Evolutionary conservation across 2,113 vertebrate species (phyloP).

Genomic region (Neotoma lepida): DNA sequence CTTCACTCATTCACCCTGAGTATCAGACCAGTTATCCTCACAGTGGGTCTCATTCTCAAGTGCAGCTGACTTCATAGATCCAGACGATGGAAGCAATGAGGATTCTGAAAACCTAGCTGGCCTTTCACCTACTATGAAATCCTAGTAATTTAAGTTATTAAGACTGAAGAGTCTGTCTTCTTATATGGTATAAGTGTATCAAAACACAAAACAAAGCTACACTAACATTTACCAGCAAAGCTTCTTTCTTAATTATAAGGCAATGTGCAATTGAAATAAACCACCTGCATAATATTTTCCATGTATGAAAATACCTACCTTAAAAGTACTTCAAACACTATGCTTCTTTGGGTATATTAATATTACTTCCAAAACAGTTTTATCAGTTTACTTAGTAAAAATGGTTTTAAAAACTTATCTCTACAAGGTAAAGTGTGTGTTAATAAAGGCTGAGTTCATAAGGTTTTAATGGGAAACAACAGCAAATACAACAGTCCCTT

Average conservation of each 20-base stretch:
- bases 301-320: background rate
- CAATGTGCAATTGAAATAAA: background rate
- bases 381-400: background rate
- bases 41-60: background rate
- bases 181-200: background rate
- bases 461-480: background rate
- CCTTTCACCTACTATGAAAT: background rate
- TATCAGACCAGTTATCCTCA: background rate
- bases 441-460: background rate
- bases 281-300: background rate
- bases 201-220: background rate
- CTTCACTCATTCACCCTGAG: background rate
- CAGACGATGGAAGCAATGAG: background rate
- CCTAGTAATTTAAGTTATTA: background rate
- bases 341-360: background rate
- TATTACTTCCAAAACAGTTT: slow-evolving; percentile 10
- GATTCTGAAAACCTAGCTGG: background rate
- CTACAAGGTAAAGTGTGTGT: background rate
- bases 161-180: background rate
- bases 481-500: background rate
- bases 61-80: background rate
- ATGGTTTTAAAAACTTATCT: background rate
- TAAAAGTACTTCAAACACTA: background rate
- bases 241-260: background rate
- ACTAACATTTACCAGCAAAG: background rate